Evolutionary conservation across 2,888 invertebrate genomes (phyloP).

Genomic region (Andrena praecox): DNA sequence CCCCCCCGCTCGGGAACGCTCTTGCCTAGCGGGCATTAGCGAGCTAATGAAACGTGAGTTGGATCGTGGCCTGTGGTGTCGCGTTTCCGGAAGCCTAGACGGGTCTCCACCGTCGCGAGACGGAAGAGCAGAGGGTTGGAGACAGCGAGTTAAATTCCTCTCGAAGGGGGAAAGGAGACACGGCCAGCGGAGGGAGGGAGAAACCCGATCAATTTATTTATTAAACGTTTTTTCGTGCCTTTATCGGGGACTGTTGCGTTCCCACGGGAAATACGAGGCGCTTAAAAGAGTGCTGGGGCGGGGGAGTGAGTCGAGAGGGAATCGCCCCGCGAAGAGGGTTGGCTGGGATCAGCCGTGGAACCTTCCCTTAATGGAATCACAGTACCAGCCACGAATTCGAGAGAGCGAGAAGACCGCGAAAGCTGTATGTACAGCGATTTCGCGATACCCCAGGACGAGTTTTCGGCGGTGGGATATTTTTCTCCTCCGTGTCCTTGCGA

Average conservation of each 20-base stretch:
- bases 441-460: not conserved
- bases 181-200: conserved; percentile 36
- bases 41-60: conserved; percentile 74
- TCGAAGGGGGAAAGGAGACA: not conserved
- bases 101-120: conserved; percentile 26
- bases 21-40: conserved; percentile 67
- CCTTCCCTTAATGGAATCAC: conserved; percentile 64
- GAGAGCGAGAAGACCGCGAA: not conserved
- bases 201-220: conserved; percentile 81
- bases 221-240: conserved; percentile 77
- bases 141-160: conserved; percentile 2
- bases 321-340: conserved; percentile 44
- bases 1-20: conserved; percentile 50
- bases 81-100: conserved; percentile 75
- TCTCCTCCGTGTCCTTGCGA: not conserved
- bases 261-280: conserved; percentile 80
- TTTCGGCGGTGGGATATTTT: conserved; percentile 17
- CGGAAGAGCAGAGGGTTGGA: conserved; percentile 16
- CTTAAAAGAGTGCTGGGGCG: conserved; percentile 67
- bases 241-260: conserved; percentile 73
- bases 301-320: conserved; percentile 53
- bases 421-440: not conserved
- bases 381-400: conserved; percentile 31
- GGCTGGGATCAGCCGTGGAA: conserved; percentile 52
- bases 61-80: conserved; percentile 71